Evolutionary conservation across 2,797 vertebrate species (phyloP).

Genomic region (Botia kubotai): DNA sequence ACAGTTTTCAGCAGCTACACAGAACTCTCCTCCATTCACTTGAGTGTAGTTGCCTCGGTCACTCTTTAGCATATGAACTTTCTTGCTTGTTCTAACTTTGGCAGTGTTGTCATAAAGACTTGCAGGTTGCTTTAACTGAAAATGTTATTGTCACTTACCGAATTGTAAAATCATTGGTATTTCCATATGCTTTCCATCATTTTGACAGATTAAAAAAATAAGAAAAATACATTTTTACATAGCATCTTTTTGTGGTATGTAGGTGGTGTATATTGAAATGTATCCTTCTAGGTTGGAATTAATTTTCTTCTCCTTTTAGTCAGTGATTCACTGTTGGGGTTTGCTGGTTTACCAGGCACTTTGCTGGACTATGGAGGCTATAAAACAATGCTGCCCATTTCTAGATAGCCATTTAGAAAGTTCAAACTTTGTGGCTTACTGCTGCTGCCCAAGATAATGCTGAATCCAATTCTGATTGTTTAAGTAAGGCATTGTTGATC

Average conservation of each 20-base stretch:
- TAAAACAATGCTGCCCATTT: background rate
- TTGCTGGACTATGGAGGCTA: background rate
- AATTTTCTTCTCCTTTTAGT: background rate
- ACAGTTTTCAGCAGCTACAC: conserved; percentile 39
- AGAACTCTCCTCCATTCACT: conserved; percentile 20
- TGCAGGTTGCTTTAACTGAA: too few relatives aligned
- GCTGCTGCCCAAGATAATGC: background rate
- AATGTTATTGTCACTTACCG: too few relatives aligned
- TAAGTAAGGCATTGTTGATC: background rate
- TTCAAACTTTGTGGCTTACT: background rate
- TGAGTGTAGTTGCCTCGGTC: background rate
- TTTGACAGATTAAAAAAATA: background rate
- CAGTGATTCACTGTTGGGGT: background rate
- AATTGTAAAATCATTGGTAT: too few relatives aligned
- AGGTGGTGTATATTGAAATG: background rate
- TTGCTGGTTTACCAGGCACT: background rate
- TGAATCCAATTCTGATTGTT: background rate
- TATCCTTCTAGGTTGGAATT: background rate
- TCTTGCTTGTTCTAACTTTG: conserved; percentile 8
- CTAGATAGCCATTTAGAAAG: background rate
- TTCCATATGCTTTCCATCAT: background rate
- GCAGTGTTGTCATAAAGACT: background rate
- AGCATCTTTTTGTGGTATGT: background rate
- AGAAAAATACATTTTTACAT: background rate
- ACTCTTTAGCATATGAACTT: background rate